Percentiles rank a stretch among this genome's conserved stretches.
Conservation (phyloP, 2,797 vertebrate genomes). For the Tapera naevia region DNA sequence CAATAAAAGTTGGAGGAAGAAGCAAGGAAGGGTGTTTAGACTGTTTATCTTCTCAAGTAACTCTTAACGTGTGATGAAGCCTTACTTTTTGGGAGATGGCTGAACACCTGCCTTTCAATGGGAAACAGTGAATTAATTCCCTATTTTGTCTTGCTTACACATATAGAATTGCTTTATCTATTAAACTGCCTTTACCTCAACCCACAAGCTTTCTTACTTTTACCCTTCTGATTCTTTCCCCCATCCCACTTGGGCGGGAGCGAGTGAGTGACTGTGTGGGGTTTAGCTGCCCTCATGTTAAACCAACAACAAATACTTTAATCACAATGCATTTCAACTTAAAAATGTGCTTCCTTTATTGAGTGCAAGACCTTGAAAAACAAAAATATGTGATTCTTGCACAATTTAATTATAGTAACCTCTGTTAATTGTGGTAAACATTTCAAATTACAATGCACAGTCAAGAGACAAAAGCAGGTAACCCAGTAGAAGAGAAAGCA, state of each 20-base stretch:
- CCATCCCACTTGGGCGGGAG: accelerated
- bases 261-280: accelerated
- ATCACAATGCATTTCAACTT: background rate
- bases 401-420: background rate
- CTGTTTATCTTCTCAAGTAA: background rate
- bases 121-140: background rate
- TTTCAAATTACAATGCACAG: background rate
- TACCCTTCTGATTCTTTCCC: background rate
- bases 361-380: background rate
- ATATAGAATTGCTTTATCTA: background rate
- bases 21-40: accelerated
- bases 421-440: background rate
- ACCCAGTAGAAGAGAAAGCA: background rate
- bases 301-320: background rate
- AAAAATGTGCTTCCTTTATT: background rate
- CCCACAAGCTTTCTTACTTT: background rate
- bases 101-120: background rate
- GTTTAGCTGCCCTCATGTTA: background rate
- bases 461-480: background rate
- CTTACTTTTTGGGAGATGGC: background rate
- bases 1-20: background rate
- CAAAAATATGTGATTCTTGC: background rate
- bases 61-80: accelerated
- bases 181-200: background rate
- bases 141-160: background rate